Evolutionary conservation across 2,888 invertebrate species (phyloP).

Genomic region (Liposcelis brunnea): DNA sequence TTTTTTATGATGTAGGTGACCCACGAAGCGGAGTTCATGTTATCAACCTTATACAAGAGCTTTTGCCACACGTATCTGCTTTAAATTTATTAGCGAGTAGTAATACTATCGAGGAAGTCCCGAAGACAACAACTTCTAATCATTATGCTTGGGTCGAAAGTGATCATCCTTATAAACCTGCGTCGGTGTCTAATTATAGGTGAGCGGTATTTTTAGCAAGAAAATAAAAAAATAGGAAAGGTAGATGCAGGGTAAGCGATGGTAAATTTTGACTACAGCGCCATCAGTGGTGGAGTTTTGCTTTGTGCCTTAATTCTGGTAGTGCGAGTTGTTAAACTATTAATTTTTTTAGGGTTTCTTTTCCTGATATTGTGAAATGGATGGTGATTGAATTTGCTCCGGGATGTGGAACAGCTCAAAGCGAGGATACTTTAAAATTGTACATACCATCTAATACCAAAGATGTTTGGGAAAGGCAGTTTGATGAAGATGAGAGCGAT

Average conservation of each 20-base stretch:
- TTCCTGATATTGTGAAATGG: slow-evolving; percentile 80
- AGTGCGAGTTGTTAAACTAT: slow-evolving; percentile 1
- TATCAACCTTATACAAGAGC: slow-evolving; percentile 66
- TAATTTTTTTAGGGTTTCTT: slow-evolving; percentile 46
- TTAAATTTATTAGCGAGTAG: slow-evolving; percentile 46
- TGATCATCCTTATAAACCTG: slow-evolving; percentile 90
- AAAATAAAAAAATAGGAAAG: too few species aligned
- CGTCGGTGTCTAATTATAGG: slow-evolving; percentile 69
- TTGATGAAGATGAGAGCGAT: neutral
- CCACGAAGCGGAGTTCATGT: slow-evolving; percentile 67
- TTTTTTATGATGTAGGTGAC: slow-evolving; percentile 9
- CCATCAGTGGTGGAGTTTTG: neutral
- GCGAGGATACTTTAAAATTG: slow-evolving; percentile 72
- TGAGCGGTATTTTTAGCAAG: slow-evolving; percentile 26
- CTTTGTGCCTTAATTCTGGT: neutral
- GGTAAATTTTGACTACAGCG: too few species aligned
- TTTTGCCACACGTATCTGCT: slow-evolving; percentile 74
- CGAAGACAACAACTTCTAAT: slow-evolving; percentile 51
- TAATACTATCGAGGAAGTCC: slow-evolving; percentile 25
- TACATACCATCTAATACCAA: slow-evolving; percentile 33
- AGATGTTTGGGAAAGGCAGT: slow-evolving; percentile 7
- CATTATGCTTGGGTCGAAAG: slow-evolving; percentile 88
- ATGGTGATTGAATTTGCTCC: slow-evolving; percentile 86
- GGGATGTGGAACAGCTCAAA: slow-evolving; percentile 79
- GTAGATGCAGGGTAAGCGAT: too few species aligned